Evolutionary conservation across 2,113 vertebrate genomes (phyloP), one percentile per base, ranked within the genome.

Genomic region (Poicephalus meyeri): DNA sequence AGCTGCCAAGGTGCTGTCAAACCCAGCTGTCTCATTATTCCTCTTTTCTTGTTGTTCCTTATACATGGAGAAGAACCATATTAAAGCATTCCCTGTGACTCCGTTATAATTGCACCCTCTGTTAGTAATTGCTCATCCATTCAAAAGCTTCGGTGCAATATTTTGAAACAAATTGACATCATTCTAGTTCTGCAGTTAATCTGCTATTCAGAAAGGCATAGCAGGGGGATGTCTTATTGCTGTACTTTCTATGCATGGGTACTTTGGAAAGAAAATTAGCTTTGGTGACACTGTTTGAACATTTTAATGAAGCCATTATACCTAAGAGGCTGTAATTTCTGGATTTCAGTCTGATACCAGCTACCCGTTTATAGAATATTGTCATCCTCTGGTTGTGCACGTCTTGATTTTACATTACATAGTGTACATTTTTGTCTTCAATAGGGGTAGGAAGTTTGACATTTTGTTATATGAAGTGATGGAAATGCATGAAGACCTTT

Each of bases 141-240:
- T 97, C 90, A 96, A 95, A 98, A 96, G 94, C 90, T 96, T 96
- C 93, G 93, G 91, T 95, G 96, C 92, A 97, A 97, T 98, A 97
- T 98, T 98, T 98, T 97, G 87, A 97, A 98, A 97, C 92, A 98
- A 97, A 97, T 97, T 97, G 96, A 97, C 89, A 93, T 92, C 92
- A 94, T 97, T 97, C 93, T 94, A 80, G 91, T 96, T 88, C 88
- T 97, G 92, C 94, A 96, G 91, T 97, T 97, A 97, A 95, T 97
- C 88, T 95, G 74, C 84, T 97, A 95, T 97, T 97, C 96, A 96
- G 91, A 96, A 95, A 97, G 79, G 90, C 96, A 97, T 92, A 96
- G 91, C 86, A 96, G 88, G 88, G 86, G 91, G 88, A 96, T 96
- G 92, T 91, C 93, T 97, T 93, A 96, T 92, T 94, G 83, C 88